Percentiles rank a stretch among this genome's conserved stretches.
phyloP scores from a whole-genome alignment of 2,797 vertebrate genomes.

The Botia almorhae region DNA sequence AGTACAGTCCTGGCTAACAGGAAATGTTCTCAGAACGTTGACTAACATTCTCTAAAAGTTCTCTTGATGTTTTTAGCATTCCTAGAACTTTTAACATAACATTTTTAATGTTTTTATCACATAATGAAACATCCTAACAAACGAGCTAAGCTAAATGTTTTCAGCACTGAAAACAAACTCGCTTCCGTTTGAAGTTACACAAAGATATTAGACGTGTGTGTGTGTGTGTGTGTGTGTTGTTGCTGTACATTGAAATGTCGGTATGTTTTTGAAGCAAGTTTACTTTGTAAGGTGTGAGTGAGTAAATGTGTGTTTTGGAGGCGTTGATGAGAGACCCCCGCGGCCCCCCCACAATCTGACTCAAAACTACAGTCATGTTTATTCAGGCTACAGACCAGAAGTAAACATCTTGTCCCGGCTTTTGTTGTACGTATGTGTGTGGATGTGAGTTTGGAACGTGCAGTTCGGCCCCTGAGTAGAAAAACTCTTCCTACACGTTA shows the following conservation, averaged over 20 bases:
- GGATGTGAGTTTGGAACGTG: constrained; percentile 14
- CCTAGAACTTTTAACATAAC: no score
- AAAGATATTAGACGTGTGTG: neutral
- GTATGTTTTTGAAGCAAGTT: constrained; percentile 41
- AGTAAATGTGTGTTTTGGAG: constrained; percentile 11
- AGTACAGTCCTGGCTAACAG: no score
- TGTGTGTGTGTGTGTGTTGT: constrained; percentile 7
- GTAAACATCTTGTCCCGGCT: constrained; percentile 81
- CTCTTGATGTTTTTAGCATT: no score
- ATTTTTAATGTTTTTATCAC: no score
- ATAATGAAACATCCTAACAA: no score
- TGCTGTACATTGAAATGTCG: constrained; percentile 5
- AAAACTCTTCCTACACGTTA: constrained; percentile 45
- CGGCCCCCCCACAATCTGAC: neutral
- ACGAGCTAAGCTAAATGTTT: no score
- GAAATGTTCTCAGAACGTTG: no score
- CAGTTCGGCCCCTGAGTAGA: neutral
- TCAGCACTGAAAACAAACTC: no score
- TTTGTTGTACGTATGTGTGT: constrained; percentile 73
- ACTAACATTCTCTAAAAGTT: no score
- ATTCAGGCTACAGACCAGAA: constrained; percentile 79
- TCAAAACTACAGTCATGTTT: constrained; percentile 69
- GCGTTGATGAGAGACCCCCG: constrained; percentile 62
- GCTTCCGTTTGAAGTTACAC: no score
- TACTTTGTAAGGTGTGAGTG: constrained; percentile 24